Conservation (phyloP, 2,113 vertebrate species). For the Crotalus horridus region DNA sequence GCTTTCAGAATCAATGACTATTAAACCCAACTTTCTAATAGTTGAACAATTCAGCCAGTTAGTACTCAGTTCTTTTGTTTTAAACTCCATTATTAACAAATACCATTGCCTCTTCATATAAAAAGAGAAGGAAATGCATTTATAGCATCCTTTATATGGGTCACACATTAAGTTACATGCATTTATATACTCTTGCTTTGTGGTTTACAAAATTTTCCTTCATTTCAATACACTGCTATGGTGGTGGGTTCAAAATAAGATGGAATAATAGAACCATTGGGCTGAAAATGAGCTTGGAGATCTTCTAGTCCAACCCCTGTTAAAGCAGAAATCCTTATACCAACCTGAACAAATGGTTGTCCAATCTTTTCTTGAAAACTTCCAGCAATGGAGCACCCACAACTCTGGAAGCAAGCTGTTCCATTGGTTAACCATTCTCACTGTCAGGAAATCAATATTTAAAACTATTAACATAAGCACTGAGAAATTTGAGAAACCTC, state of each 20-base stretch:
- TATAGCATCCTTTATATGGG: background rate
- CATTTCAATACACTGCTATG: background rate
- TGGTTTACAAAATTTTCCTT: background rate
- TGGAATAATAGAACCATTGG: background rate
- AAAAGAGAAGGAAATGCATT: background rate
- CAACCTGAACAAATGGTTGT: background rate
- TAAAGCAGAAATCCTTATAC: background rate
- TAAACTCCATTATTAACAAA: background rate
- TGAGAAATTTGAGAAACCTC: background rate
- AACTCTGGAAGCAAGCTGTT: background rate
- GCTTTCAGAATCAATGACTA: background rate
- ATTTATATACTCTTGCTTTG: background rate
- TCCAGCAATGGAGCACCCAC: background rate
- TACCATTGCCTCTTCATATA: background rate
- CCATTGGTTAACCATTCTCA: background rate
- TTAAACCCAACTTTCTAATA: background rate
- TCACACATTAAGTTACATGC: background rate
- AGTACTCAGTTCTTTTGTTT: background rate
- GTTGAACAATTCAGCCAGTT: background rate
- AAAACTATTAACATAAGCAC: background rate
- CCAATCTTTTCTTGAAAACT: background rate
- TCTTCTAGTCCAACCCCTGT: background rate
- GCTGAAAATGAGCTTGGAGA: background rate
- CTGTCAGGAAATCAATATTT: background rate
- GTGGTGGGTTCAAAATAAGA: background rate